Evolutionary conservation across 2,113 vertebrate species (phyloP).

Genomic region (Beaufortia kweichowensis): DNA sequence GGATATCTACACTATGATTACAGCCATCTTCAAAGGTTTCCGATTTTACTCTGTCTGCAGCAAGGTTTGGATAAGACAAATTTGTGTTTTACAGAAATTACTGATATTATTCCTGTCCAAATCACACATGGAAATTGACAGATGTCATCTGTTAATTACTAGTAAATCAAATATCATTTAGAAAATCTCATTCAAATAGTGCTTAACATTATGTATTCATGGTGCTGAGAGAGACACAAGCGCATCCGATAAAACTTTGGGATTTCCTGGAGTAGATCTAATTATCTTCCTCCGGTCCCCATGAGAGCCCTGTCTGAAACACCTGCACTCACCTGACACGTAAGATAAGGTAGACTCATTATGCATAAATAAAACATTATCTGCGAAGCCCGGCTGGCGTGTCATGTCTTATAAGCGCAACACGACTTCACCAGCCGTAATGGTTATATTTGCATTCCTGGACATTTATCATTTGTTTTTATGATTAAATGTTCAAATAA

Average conservation of each 20-base stretch:
- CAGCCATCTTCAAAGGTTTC: background rate
- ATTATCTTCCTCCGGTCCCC: slow-evolving; percentile 54
- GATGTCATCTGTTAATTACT: too few relatives aligned
- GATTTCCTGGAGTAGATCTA: slow-evolving; percentile 50
- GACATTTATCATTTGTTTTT: slow-evolving; percentile 36
- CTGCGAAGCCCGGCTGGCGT: slow-evolving; percentile 34
- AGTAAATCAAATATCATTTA: too few relatives aligned
- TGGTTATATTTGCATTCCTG: background rate
- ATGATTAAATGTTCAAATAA: slow-evolving; percentile 16
- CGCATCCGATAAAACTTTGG: slow-evolving; percentile 47
- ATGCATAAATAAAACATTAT: slow-evolving; percentile 58
- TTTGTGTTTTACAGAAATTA: too few relatives aligned
- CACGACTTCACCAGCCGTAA: slow-evolving; percentile 19
- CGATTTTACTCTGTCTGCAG: background rate
- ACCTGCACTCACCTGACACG: slow-evolving; percentile 58
- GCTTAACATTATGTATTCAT: slow-evolving; percentile 19
- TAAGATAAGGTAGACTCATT: slow-evolving; percentile 57
- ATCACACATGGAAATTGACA: too few relatives aligned
- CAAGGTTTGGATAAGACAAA: too few relatives aligned
- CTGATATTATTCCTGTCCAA: too few relatives aligned
- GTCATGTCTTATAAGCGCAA: slow-evolving; percentile 34
- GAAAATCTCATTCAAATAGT: too few relatives aligned
- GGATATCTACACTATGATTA: slow-evolving; percentile 1
- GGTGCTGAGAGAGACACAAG: slow-evolving; percentile 8
- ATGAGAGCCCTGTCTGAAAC: slow-evolving; percentile 45